These are phyloP conservation scores for Argyrosomus japonicus DNA, from an alignment of 2,113 vertebrate genomes.

Conservation along the genomic window DNA sequence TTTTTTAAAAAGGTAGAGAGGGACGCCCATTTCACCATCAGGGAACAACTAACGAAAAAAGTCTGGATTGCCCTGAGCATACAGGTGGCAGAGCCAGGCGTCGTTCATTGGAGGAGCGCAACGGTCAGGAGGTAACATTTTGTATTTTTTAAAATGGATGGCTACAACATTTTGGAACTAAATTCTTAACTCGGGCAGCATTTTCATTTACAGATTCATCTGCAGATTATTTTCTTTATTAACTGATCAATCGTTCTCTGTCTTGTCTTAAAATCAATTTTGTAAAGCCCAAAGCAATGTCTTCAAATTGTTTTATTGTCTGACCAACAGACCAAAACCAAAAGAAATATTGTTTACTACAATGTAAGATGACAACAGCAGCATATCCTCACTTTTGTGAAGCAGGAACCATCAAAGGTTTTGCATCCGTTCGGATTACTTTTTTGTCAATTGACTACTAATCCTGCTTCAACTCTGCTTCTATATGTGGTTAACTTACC, in stretches of 20 bases:
- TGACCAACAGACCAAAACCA: neutral
- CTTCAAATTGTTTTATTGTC: neutral
- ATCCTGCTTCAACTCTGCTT: neutral
- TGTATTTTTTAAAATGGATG: neutral
- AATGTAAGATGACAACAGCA: neutral
- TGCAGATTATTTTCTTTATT: neutral
- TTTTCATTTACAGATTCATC: neutral
- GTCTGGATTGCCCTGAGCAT: no score
- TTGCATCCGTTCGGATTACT: neutral
- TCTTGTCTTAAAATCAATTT: neutral
- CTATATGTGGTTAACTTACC: conserved; percentile 79
- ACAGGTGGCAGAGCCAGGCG: no score
- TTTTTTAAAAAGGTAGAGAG: no score
- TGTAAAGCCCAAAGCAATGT: neutral
- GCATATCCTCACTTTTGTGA: neutral
- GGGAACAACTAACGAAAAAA: no score
- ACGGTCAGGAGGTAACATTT: no score
- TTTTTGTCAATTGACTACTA: neutral
- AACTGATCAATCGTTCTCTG: no score
- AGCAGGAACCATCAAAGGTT: conserved; percentile 10
- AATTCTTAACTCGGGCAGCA: neutral
- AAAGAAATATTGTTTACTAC: neutral
- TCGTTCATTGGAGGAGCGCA: no score
- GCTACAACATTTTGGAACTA: neutral
- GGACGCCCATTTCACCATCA: no score